Conservation (phyloP, 2,113 vertebrate genomes). For the Hylia prasina region DNA sequence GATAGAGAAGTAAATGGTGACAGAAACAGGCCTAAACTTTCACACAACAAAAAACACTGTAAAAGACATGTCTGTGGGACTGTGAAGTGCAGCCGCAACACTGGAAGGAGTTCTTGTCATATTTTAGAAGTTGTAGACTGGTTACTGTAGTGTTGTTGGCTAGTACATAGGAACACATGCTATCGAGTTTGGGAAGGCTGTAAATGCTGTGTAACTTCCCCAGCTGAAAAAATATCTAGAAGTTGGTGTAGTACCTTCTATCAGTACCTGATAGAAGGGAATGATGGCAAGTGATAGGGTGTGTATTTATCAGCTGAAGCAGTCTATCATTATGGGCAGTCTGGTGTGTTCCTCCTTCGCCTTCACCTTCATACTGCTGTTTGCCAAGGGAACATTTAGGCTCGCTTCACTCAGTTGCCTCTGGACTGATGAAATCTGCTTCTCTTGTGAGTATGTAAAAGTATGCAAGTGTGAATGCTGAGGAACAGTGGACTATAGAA, state of each 20-base stretch:
- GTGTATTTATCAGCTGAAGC: accelerated
- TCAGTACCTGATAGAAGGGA: not conserved
- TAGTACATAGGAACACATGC: not conserved
- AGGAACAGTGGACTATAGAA: not conserved
- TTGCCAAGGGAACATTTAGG: not conserved
- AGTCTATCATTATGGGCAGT: not conserved
- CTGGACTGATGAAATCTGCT: not conserved
- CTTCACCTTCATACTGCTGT: not conserved
- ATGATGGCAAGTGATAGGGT: not conserved
- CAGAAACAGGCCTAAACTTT: not conserved
- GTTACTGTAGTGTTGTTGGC: not conserved
- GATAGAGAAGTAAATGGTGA: not conserved
- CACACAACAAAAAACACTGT: not conserved
- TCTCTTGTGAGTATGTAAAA: not conserved
- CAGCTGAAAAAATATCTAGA: not conserved
- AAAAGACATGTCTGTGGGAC: not conserved
- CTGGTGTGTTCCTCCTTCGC: not conserved
- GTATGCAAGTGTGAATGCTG: not conserved
- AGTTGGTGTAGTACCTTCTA: not conserved
- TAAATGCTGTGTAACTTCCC: not conserved
- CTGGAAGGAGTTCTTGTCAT: not conserved
- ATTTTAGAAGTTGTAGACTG: not conserved
- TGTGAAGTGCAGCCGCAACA: not conserved
- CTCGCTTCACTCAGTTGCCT: accelerated
- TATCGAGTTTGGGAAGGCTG: not conserved